These are phyloP conservation scores for Oostethus manadensis DNA, from an alignment of 2,113 vertebrate genomes.

Conservation along the genomic window DNA sequence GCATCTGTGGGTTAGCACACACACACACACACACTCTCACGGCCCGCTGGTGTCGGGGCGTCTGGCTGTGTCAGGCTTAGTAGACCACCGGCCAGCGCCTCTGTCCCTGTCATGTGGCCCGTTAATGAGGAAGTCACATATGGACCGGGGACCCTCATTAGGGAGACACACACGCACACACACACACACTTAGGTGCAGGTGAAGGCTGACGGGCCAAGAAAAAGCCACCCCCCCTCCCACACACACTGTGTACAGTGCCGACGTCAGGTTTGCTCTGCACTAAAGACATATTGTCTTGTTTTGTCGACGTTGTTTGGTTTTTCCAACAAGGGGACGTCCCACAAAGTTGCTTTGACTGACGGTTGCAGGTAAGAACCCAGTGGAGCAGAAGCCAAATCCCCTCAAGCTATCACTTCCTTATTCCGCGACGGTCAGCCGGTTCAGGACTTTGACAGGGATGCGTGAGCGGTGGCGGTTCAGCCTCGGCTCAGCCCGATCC, in stretches of 20 bases:
- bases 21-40: slow-evolving; percentile 18
- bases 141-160: slow-evolving; percentile 73
- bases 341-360: background rate
- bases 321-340: background rate
- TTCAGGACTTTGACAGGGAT: background rate
- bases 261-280: background rate
- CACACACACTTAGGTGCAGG: slow-evolving; percentile 39
- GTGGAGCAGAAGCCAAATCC: background rate
- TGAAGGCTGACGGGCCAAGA: slow-evolving; percentile 58
- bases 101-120: slow-evolving; percentile 67
- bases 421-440: background rate
- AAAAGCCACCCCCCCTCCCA: slow-evolving; percentile 23
- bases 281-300: background rate
- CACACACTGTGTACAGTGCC: slow-evolving; percentile 9
- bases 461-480: slow-evolving; percentile 28
- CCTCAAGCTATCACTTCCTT: background rate
- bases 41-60: slow-evolving; percentile 48
- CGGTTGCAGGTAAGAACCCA: background rate
- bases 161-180: slow-evolving; percentile 32
- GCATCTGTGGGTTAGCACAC: slow-evolving; percentile 57
- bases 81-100: slow-evolving; percentile 64
- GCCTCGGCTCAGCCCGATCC: slow-evolving; percentile 32
- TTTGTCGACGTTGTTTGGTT: too few relatives aligned
- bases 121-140: slow-evolving; percentile 77
- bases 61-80: slow-evolving; percentile 49